These are phyloP conservation scores for Mus caroli DNA, from an alignment of 2,797 vertebrate genomes.

Conservation along the genomic window DNA sequence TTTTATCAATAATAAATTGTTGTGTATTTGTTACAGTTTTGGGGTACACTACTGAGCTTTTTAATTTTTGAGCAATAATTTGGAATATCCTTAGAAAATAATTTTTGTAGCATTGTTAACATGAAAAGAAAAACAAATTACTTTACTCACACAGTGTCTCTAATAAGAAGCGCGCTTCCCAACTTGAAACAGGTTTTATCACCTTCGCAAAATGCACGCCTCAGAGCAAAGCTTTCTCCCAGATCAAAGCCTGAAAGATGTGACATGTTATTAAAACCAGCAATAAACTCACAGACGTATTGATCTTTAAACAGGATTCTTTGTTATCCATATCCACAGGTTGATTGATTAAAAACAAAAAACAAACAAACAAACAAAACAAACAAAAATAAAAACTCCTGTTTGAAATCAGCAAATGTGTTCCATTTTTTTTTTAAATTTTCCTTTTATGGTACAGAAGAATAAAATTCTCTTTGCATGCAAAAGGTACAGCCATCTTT, in stretches of 20 bases:
- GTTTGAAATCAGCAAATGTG: conserved; percentile 61
- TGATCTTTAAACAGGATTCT: conserved; percentile 59
- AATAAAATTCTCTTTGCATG: conserved; percentile 53
- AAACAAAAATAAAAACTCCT: conserved; percentile 77
- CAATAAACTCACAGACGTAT: neutral
- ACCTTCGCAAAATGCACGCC: conserved; percentile 91
- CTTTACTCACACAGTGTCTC: conserved; percentile 94
- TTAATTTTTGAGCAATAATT: conserved; percentile 51
- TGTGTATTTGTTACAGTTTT: neutral
- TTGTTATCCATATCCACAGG: conserved; percentile 49
- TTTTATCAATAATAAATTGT: conserved; percentile 49
- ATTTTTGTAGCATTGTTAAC: neutral
- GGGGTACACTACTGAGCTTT: neutral
- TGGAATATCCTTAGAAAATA: conserved; percentile 44
- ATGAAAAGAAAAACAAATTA: conserved; percentile 31
- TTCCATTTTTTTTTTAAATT: conserved; percentile 66
- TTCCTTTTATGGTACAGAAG: neutral
- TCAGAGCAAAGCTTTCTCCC: conserved; percentile 94
- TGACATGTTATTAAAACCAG: conserved; percentile 52
- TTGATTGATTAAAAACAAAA: conserved; percentile 72
- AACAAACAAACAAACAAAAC: conserved; percentile 68
- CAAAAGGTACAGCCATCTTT: neutral
- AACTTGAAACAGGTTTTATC: conserved; percentile 94
- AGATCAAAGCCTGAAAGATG: conserved; percentile 95
- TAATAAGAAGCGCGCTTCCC: conserved; percentile 94